Evolutionary conservation across 2,113 vertebrate species (phyloP), one percentile per base, ranked within the genome.

Genomic region (Mugil cephalus): DNA sequence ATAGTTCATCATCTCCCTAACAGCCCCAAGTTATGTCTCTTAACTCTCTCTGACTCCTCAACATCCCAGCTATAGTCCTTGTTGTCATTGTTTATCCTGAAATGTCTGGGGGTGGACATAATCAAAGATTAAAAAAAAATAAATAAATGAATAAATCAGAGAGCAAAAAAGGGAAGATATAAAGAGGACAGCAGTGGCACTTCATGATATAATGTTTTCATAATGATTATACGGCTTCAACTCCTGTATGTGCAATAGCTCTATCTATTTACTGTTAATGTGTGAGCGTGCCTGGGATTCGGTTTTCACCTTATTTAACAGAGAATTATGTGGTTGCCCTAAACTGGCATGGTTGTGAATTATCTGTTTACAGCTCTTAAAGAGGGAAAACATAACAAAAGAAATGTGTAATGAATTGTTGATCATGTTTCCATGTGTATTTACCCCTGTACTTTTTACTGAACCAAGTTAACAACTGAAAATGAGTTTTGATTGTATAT

Each of bases 241-340:
- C 80, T 94, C 91, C 90, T 94, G 89, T 94, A 93, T 92, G 90
- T 94, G 92, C 93, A 93, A 93, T 93, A 91, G 88, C 89, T 89
- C 77, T 76, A 78, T 79, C 34, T 69, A 76, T 89, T 69, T 84
- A 82, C 82, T 79, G 35, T 60, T 76, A 77, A 68, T 59, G 51
- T 70, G 43, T 63, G 68, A 48, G 48, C 4, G 60, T 74, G 69
- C 50, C 60, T 77, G 60, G 55, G 36, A 59, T 80, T 79, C 77
- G 52, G 61, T 86, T 60, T 74, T 76, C 48, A 63, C 84, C 76
- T 65, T 67, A 63, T 73, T 83, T 70, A 82, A 88, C 59, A 73
- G 56, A 69, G 24, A 70, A 70, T 86, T 5, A 71, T 79, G 59
- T 51, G 55, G 78, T 79, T 77, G 47, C 38, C 52, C 54, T 84